Conservation (phyloP, 1,140 invertebrate species). For the Scaptomyza montana region DNA sequence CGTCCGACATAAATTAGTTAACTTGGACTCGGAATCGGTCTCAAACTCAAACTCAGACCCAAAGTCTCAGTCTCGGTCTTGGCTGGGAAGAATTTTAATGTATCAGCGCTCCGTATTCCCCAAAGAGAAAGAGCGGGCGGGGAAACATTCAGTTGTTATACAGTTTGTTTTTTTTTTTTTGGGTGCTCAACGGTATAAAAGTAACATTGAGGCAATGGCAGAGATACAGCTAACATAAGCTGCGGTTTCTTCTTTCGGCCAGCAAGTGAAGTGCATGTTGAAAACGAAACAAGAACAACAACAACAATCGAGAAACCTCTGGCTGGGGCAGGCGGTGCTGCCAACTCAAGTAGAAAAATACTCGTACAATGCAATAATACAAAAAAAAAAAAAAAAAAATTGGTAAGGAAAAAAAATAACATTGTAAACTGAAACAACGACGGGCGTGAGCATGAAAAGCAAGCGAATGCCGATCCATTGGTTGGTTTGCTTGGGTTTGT, state of each 20-base stretch:
- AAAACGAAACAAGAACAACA: slow-evolving; percentile 19
- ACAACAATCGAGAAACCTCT: slow-evolving; percentile 29
- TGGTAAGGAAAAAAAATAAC: slow-evolving; percentile 37
- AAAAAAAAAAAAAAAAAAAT: slow-evolving; percentile 38
- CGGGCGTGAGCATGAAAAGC: slow-evolving; percentile 78
- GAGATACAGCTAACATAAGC: slow-evolving; percentile 55
- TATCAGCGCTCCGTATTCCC: slow-evolving; percentile 39
- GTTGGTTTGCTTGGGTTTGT: slow-evolving; percentile 42
- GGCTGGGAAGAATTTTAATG: slow-evolving; percentile 75
- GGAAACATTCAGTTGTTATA: slow-evolving; percentile 4
- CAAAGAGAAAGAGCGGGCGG: slow-evolving; percentile 3
- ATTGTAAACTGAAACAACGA: slow-evolving; percentile 75
- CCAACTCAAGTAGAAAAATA: slow-evolving; percentile 82
- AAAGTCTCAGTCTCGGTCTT: slow-evolving; percentile 8
- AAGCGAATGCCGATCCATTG: slow-evolving; percentile 47
- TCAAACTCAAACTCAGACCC: slow-evolving; percentile 15
- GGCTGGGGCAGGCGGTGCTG: slow-evolving; percentile 48
- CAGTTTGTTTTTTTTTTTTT: background rate
- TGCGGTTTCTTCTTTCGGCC: slow-evolving; percentile 66
- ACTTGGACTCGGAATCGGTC: slow-evolving; percentile 61
- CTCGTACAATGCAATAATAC: slow-evolving; percentile 78
- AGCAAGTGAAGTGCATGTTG: slow-evolving; percentile 67
- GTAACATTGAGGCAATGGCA: slow-evolving; percentile 13
- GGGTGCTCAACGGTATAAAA: slow-evolving; percentile 22
- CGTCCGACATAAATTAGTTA: slow-evolving; percentile 82